Conservation (phyloP, 2,797 vertebrate species). For the Sardinella longiceps region DNA sequence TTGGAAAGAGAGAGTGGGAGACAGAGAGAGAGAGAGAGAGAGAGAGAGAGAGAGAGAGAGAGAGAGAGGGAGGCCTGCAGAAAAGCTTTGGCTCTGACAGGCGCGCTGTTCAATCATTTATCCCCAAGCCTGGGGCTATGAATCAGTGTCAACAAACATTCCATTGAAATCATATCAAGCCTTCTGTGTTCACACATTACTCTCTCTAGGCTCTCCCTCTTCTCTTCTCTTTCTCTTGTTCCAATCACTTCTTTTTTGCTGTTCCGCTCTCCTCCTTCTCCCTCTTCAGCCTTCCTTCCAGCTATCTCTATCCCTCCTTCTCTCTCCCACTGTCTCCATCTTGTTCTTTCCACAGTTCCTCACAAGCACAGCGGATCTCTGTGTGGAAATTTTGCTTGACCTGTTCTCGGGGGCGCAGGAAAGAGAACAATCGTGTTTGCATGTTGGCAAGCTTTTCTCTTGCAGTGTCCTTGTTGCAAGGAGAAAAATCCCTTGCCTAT, state of each 20-base stretch:
- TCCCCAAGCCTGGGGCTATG: slow-evolving; percentile 86
- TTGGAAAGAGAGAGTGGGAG: neutral
- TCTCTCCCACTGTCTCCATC: slow-evolving; percentile 47
- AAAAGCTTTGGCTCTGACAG: slow-evolving; percentile 93
- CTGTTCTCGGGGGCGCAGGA: neutral
- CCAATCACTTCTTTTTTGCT: slow-evolving; percentile 44
- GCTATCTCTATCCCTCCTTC: slow-evolving; percentile 38
- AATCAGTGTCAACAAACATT: slow-evolving; percentile 96
- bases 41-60: slow-evolving; percentile 81
- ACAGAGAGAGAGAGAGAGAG: slow-evolving; percentile 74
- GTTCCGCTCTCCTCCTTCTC: slow-evolving; percentile 10
- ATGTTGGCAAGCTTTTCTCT: neutral
- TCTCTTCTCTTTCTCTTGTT: slow-evolving; percentile 56
- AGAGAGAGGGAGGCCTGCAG: slow-evolving; percentile 90
- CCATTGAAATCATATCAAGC: slow-evolving; percentile 92
- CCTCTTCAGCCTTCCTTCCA: slow-evolving; percentile 40
- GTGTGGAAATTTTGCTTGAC: neutral
- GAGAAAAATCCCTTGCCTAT: neutral
- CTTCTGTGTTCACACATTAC: slow-evolving; percentile 84
- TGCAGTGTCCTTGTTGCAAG: neutral
- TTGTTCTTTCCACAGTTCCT: slow-evolving; percentile 54
- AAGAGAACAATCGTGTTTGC: neutral
- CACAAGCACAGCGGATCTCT: neutral
- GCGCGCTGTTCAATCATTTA: slow-evolving; percentile 95
- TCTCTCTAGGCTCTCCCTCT: slow-evolving; percentile 68